Conservation (phyloP, 2,113 vertebrate genomes). For the Syrrhaptes paradoxus region DNA sequence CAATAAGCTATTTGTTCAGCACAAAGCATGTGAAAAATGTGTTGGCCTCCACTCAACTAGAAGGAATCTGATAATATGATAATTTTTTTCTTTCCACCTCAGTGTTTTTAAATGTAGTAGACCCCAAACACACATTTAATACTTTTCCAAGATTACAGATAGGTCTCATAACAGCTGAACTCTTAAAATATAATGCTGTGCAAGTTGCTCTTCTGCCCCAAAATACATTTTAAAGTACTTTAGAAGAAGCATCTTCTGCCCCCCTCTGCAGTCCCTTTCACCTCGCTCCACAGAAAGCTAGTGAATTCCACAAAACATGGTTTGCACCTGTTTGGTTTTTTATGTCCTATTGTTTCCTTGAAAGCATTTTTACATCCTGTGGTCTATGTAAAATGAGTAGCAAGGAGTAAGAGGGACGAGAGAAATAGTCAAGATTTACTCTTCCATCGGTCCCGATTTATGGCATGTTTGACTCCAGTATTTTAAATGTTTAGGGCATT, state of each 20-base stretch:
- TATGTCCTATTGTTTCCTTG: neutral
- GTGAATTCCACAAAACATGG: neutral
- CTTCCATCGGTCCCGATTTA: neutral
- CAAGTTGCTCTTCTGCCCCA: neutral
- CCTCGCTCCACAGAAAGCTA: neutral
- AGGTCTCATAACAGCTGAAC: neutral
- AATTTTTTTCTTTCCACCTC: neutral
- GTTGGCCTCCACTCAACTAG: neutral
- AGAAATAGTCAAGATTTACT: neutral
- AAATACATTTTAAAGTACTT: neutral
- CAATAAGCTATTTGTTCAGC: neutral
- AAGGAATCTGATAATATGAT: neutral
- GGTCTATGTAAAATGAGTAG: neutral
- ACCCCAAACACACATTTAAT: neutral
- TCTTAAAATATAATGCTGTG: neutral
- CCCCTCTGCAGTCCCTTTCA: neutral
- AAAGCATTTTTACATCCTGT: neutral
- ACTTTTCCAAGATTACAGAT: neutral
- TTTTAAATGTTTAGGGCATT: neutral
- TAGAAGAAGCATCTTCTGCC: neutral
- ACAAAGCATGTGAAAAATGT: neutral
- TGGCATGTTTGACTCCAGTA: neutral
- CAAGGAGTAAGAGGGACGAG: neutral
- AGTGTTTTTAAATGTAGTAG: neutral
- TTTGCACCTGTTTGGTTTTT: neutral